Conservation (phyloP, 1,140 invertebrate species). For the Spodoptera frugiperda region DNA sequence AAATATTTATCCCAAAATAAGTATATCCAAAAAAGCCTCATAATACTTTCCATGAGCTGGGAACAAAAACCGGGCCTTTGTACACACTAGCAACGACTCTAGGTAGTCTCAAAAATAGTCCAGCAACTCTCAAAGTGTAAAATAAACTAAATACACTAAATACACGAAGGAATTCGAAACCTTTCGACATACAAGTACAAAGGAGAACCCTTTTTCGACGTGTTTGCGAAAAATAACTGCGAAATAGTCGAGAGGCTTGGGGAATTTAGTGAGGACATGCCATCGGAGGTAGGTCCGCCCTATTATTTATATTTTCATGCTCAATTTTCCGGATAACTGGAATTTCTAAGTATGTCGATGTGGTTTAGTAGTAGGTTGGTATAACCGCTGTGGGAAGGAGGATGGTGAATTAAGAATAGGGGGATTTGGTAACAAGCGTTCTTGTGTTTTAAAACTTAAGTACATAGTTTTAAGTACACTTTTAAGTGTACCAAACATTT, state of each 20-base stretch:
- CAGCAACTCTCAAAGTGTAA: neutral
- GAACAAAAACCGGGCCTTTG: too few relatives aligned
- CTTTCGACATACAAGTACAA: neutral
- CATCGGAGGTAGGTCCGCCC: neutral
- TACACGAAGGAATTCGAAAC: neutral
- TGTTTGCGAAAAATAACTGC: conserved; percentile 21
- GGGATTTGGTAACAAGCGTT: too few relatives aligned
- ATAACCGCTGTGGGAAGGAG: too few relatives aligned
- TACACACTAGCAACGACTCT: too few relatives aligned
- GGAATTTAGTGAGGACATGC: conserved; percentile 16
- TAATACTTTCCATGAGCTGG: too few relatives aligned
- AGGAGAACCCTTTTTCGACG: neutral
- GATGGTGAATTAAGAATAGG: too few relatives aligned
- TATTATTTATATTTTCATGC: neutral
- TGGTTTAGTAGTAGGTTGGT: too few relatives aligned
- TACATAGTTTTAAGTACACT: too few relatives aligned
- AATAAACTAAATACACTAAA: neutral
- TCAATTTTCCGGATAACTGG: neutral
- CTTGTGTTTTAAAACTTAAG: too few relatives aligned
- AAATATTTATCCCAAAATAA: too few relatives aligned
- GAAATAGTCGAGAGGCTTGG: conserved; percentile 2
- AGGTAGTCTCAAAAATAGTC: neutral
- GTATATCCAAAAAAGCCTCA: too few relatives aligned
- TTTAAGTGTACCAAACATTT: too few relatives aligned
- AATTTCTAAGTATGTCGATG: neutral